Evolutionary conservation across 2,113 vertebrate species (phyloP).

Genomic region (Corythornis madagascariensis): DNA sequence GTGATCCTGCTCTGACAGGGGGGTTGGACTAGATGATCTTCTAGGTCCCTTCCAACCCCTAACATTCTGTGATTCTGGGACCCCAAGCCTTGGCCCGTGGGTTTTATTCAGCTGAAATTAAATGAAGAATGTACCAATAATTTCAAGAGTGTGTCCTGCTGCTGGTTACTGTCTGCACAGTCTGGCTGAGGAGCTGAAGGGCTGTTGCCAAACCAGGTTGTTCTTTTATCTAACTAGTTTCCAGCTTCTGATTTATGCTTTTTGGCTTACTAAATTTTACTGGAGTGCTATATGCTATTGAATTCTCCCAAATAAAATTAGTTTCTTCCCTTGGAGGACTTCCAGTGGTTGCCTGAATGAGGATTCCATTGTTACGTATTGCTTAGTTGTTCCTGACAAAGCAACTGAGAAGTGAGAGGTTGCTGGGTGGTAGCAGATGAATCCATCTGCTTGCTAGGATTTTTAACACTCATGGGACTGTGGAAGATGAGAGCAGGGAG

Average conservation of each 20-base stretch:
- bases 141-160: background rate
- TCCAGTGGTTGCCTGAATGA: background rate
- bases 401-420: background rate
- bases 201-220: background rate
- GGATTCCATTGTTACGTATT: background rate
- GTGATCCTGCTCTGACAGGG: too few species aligned
- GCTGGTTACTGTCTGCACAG: background rate
- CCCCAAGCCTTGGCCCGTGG: fast-evolving
- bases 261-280: background rate
- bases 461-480: background rate
- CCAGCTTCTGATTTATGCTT: background rate
- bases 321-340: background rate
- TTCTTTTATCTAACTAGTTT: background rate
- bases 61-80: background rate
- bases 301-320: background rate
- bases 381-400: background rate
- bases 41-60: too few species aligned
- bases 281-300: background rate
- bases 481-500: background rate
- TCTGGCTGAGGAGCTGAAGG: background rate
- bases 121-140: background rate
- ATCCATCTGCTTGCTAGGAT: background rate
- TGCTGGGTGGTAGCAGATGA: background rate
- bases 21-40: too few species aligned
- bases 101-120: background rate